These are phyloP conservation scores for Gymnothorax reevesii DNA, from an alignment of 2,797 vertebrate species.

Conservation along the genomic window DNA sequence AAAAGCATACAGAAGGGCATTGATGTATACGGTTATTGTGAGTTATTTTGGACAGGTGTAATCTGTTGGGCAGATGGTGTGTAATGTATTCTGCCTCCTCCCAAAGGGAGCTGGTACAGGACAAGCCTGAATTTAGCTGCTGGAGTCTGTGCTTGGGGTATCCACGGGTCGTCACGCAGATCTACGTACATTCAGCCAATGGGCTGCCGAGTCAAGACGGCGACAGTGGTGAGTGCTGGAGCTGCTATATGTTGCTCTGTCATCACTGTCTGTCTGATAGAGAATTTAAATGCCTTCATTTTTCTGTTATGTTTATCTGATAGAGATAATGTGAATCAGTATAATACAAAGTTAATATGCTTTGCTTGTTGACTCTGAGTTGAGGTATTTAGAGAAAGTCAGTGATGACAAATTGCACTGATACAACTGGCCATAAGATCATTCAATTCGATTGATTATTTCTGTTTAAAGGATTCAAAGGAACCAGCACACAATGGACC, in stretches of 20 bases:
- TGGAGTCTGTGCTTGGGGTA: conserved; percentile 84
- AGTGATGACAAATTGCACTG: not conserved
- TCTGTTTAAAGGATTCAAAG: not conserved
- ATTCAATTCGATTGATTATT: not conserved
- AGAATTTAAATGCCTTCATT: not conserved
- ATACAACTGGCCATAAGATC: not conserved
- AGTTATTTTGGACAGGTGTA: not conserved
- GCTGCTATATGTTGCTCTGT: not conserved
- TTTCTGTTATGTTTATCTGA: not conserved
- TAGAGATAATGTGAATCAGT: not conserved
- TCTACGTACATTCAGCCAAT: conserved; percentile 79
- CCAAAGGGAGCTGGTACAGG: conserved; percentile 79
- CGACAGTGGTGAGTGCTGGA: conserved; percentile 61
- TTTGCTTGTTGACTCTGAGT: not conserved
- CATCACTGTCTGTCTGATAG: not conserved
- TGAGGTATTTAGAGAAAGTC: not conserved
- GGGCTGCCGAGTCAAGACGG: conserved; percentile 76
- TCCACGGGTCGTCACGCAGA: conserved; percentile 79
- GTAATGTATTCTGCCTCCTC: not conserved
- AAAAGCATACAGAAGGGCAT: not conserved
- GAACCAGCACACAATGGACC: not conserved
- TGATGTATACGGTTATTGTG: not conserved
- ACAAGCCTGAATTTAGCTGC: conserved; percentile 80
- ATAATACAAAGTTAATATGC: not conserved
- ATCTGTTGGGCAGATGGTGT: not conserved